Evolutionary conservation across 2,888 invertebrate species (phyloP), one percentile per base, ranked within the genome.

Genomic region (Pinctada fucata): DNA sequence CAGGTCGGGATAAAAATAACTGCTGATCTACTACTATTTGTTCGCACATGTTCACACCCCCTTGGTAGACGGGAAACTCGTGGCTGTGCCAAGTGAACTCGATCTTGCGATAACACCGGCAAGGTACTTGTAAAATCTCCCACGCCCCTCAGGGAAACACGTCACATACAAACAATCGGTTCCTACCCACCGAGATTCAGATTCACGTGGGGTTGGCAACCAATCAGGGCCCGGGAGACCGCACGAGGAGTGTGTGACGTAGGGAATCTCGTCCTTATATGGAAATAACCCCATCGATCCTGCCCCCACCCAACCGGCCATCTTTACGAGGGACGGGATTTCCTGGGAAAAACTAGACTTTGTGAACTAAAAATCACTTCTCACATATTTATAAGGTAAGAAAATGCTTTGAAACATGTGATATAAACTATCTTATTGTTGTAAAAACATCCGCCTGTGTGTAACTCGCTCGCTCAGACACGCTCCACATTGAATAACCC

Each of bases 201-300:
- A 83, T 86, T 82, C 88, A 88, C 88, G 88, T 88, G 88, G 88
- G 87, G 82, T 84, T 83, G 85, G 83, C 85, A 83, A 82, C 85
- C 88, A 87, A 88, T 87, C 86, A 85, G 79, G 84, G 79, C 81
- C 72, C 82, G 87, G 88, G 84, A 80, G 75, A 79, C 76, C 76
- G 83, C 82, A 78, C 78, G 80, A 80, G 82, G 82, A 84, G 76
- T 73, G 71, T 68, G 73, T 86, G 86, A 86, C 86, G 86, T 84
- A 82, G 76, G 80, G 75, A 80, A 75, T 80, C 79, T 82, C 78
- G 70, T 76, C 88, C 88, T 85, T 86, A 86, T 88, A 86, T 84
- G 86, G 88, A 84, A 83, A 84, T 86, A 84, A 76, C 79, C 79
- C 81, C 78, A 72, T 78, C 72, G 71, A 65, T 49, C 52, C 52